phyloP scores from a whole-genome alignment of 2,888 invertebrate genomes.

The Sminthurinus aureus region DNA sequence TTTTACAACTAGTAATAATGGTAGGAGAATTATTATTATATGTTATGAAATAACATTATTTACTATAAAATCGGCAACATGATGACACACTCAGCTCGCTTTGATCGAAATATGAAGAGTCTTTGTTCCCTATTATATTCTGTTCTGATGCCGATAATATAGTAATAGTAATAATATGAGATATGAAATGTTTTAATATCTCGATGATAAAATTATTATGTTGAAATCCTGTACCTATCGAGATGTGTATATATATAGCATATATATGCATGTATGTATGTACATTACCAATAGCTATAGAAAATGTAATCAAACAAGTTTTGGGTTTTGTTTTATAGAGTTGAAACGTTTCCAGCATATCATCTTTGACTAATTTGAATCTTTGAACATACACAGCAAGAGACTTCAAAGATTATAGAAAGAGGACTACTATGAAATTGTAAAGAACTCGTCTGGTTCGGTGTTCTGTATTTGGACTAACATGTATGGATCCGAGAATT shows the following conservation, averaged over 20 bases:
- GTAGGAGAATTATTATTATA: too few relatives aligned
- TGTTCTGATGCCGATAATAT: constrained; percentile 20
- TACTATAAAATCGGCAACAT: constrained; percentile 26
- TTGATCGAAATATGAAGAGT: constrained; percentile 54
- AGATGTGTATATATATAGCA: background rate
- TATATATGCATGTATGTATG: background rate
- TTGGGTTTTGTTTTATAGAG: constrained; percentile 23
- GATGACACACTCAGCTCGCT: constrained; percentile 59
- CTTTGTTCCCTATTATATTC: constrained; percentile 48
- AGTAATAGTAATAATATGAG: background rate
- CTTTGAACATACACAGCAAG: background rate
- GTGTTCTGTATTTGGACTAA: too few relatives aligned
- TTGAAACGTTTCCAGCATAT: background rate
- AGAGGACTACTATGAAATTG: too few relatives aligned
- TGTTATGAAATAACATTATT: background rate
- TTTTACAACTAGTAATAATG: background rate
- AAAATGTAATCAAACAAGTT: constrained; percentile 20
- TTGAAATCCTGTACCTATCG: background rate
- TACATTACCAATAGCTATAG: background rate
- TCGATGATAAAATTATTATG: background rate
- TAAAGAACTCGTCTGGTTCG: too few relatives aligned
- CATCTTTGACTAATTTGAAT: background rate
- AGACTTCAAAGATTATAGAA: too few relatives aligned
- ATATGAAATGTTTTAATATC: background rate
- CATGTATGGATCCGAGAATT: too few relatives aligned